These are phyloP conservation scores for Montipora capitata DNA, from an alignment of 92 coral and sea anemone genomes.

Conservation along the genomic window DNA sequence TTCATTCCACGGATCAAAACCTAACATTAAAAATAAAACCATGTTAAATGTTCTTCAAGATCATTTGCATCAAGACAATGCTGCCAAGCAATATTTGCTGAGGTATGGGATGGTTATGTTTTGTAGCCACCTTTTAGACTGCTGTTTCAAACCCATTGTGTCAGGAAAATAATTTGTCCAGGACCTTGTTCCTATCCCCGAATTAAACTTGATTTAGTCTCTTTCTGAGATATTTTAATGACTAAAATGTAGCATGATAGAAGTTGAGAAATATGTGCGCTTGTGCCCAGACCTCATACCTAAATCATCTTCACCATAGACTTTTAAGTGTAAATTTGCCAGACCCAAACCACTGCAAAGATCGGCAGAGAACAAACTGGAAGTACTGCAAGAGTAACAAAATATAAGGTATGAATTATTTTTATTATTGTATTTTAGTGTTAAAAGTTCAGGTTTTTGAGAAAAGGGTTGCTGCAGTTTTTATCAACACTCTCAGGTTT, in stretches of 20 bases:
- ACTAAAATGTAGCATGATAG: no score
- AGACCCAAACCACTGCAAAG: conserved; percentile 89
- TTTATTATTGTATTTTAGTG: no score
- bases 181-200: no score
- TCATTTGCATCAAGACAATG: neutral
- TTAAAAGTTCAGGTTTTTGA: neutral
- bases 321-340: conserved; percentile 90
- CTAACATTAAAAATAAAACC: conserved; percentile 35
- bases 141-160: no score
- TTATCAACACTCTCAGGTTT: no score
- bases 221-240: no score
- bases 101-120: no score
- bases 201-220: no score
- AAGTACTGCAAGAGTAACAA: neutral
- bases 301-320: conserved; percentile 92
- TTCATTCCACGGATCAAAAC: conserved; percentile 99
- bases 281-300: conserved; percentile 49
- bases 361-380: conserved; percentile 34
- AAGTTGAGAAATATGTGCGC: neutral
- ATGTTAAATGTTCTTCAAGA: neutral
- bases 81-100: no score
- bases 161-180: no score
- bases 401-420: no score
- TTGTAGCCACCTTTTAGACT: no score
- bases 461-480: neutral